A percentile compares a stretch with the other conserved stretches of the same genome.
These are phyloP conservation scores for Nyctibius grandis DNA, from an alignment of 2,797 vertebrate species.

Conservation along the genomic window DNA sequence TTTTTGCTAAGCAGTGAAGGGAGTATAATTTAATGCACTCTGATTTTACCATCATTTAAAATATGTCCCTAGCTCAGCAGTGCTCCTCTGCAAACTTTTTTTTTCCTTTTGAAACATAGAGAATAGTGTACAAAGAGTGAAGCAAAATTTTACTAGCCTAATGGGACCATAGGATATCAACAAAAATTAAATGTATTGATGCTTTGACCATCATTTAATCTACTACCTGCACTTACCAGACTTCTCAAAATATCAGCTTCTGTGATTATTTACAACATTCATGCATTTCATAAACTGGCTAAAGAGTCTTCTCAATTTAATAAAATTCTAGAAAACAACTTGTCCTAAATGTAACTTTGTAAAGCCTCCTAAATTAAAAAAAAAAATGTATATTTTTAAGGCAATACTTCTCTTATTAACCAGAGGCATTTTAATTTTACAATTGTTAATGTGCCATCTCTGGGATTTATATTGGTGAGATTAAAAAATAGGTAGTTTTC, in stretches of 20 bases:
- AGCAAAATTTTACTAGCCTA: neutral
- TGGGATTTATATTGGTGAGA: neutral
- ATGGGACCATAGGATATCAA: neutral
- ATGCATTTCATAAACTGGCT: neutral
- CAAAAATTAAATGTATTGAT: neutral
- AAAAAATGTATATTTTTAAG: neutral
- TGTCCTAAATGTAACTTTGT: neutral
- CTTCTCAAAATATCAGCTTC: neutral
- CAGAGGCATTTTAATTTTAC: neutral
- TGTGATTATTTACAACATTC: neutral
- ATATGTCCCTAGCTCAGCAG: slow-evolving; percentile 7
- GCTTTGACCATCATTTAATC: neutral
- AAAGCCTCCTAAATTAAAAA: neutral
- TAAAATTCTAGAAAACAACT: neutral
- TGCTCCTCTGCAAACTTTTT: neutral
- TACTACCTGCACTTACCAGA: neutral
- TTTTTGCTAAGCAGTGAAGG: slow-evolving; percentile 1
- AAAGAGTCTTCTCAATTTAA: neutral
- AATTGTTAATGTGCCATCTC: neutral
- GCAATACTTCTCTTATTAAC: neutral
- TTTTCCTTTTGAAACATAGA: neutral
- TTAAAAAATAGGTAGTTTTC: neutral
- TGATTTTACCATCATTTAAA: slow-evolving; percentile 46
- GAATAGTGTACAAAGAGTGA: neutral
- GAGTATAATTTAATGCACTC: slow-evolving; percentile 12